These are phyloP conservation scores for Allochrocebus solatus DNA, from an alignment of 2,797 vertebrate genomes.

Conservation along the genomic window DNA sequence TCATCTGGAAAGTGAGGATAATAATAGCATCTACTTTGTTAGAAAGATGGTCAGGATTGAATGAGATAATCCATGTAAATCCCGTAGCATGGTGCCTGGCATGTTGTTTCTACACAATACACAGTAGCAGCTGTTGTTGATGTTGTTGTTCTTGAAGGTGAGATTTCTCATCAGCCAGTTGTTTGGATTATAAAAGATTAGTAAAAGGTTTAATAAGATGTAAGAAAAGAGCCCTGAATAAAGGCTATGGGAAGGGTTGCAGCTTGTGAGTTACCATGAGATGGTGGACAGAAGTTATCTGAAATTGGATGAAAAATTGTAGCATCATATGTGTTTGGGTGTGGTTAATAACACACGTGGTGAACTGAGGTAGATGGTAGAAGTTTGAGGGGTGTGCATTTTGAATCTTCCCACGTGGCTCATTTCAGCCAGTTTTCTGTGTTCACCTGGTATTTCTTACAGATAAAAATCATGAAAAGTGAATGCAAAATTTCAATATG, in stretches of 20 bases:
- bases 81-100: background rate
- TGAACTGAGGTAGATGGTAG: background rate
- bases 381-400: background rate
- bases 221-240: background rate
- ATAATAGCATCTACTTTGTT: background rate
- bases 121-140: background rate
- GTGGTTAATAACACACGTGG: background rate
- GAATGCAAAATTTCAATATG: background rate
- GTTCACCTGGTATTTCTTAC: background rate
- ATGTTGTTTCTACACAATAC: background rate
- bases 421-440: background rate
- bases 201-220: background rate
- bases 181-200: background rate
- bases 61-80: background rate
- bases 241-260: background rate
- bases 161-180: background rate
- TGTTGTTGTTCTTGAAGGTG: background rate
- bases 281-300: background rate
- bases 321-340: background rate
- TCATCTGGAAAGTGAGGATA: background rate
- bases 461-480: background rate
- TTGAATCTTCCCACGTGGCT: background rate
- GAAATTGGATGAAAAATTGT: background rate
- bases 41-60: background rate
- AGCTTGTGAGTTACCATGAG: background rate